Base-by-base conservation (phyloP, 2,888 invertebrate genomes). In the Eupithecia subfuscata region DNA sequence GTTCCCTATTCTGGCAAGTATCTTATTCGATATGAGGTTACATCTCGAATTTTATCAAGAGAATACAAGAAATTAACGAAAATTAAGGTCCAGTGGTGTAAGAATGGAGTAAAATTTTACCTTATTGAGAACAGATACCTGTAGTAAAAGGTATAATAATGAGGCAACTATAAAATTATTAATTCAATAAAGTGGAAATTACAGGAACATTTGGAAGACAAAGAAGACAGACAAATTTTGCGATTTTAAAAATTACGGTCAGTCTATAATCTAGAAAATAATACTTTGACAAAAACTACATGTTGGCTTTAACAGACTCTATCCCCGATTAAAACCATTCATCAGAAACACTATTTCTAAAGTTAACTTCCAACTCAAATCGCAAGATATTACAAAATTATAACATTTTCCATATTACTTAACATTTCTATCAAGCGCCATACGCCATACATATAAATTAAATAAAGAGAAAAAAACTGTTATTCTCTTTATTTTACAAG, bases 21-120 rank as follows among this genome's bases (percentile, higher is more conserved):
- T 68, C 22, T 43, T 40, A 43, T 68, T 22, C 88, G 88, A 87
- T 91, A 90, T 91, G 89, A 40, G 25, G 87, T 83, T 88, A 89
- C 83, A 89, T 91, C 88, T 43, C 68, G 25, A 68, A 67, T 37
- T 34, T 65, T n/a, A n/a, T 65, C 40, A 25, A 11, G 9, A n/a
- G 9, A 56, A 56, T 25, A 63, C 0, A 34, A 34, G 16, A 64
- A 18, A 18, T 9, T 16, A 2, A 16, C 16, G 9, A 64, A 64
- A 64, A 64, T 34, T 6, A 30, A 16, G 30, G 1, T 16, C 11
- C 14, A 6, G 30, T 16, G 7, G 16, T 14, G 30, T 60, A 56
- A 22, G 22, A 22, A n/a, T 56, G 56, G 22, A 9, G 22, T 25
- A n/a, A n/a, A 25, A 12, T 56, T 22, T 60, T 25, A 6, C 12